phyloP scores from a whole-genome alignment of 2,888 invertebrate species.

The Camptogramma bilineatum region DNA sequence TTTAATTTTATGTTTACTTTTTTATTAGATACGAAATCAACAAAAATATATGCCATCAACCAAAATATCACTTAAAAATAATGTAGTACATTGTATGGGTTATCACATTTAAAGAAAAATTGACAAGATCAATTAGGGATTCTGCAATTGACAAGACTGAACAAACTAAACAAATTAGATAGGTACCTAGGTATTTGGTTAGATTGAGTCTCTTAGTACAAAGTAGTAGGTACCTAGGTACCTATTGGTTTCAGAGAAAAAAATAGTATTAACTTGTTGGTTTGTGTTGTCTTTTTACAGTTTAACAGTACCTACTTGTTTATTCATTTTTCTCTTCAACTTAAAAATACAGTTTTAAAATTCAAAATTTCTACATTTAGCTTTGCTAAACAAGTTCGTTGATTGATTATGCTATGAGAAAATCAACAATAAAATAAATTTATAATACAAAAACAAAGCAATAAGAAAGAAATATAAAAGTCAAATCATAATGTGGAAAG shows the following conservation, averaged over 20 bases:
- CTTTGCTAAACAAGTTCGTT: slow-evolving; percentile 34
- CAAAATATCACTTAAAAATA: slow-evolving; percentile 74
- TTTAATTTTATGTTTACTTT: slow-evolving; percentile 69
- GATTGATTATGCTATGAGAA: slow-evolving; percentile 21
- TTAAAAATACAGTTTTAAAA: slow-evolving; percentile 23
- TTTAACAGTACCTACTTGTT: too few species aligned
- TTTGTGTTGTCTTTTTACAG: not conserved
- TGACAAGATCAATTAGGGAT: slow-evolving; percentile 51
- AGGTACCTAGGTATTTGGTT: not conserved
- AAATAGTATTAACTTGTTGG: not conserved
- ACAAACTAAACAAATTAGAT: slow-evolving; percentile 18
- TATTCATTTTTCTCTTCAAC: slow-evolving; percentile 2
- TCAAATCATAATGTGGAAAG: slow-evolving; percentile 9
- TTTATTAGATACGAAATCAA: slow-evolving; percentile 72
- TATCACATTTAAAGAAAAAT: slow-evolving; percentile 79
- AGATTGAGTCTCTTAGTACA: not conserved
- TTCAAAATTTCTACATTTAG: slow-evolving; percentile 26
- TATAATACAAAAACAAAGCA: slow-evolving; percentile 8
- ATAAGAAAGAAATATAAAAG: slow-evolving; percentile 4
- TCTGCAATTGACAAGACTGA: slow-evolving; percentile 38
- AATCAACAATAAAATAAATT: slow-evolving; percentile 22
- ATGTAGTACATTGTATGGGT: slow-evolving; percentile 54
- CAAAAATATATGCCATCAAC: slow-evolving; percentile 76
- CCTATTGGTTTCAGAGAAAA: not conserved
- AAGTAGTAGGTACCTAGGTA: not conserved